Evolutionary conservation across 1,140 invertebrate genomes (phyloP).

Genomic region (Heliconius himera): DNA sequence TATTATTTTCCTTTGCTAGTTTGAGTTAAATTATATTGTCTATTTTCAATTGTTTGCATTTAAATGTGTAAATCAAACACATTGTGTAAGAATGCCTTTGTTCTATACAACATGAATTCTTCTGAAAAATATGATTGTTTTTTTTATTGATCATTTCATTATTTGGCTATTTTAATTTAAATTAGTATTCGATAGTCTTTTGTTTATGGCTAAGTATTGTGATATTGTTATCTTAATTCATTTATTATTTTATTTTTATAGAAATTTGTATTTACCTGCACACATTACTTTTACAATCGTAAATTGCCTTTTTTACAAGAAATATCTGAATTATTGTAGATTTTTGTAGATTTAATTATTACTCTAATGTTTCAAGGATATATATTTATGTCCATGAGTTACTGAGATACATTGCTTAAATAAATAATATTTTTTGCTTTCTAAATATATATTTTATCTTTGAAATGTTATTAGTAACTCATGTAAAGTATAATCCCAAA

Average conservation of each 20-base stretch:
- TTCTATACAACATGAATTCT: conserved; percentile 44
- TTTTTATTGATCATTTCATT: conserved; percentile 30
- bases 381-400: no score
- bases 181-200: neutral
- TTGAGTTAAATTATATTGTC: conserved; percentile 35
- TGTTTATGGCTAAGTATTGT: neutral
- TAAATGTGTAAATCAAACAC: conserved; percentile 35
- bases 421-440: neutral
- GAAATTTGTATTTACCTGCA: neutral
- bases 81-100: conserved; percentile 56
- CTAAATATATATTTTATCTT: neutral
- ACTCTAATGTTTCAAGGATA: conserved; percentile 6
- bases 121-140: conserved; percentile 19
- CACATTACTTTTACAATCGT: neutral
- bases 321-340: neutral
- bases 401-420: no score
- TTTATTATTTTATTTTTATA: neutral
- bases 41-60: conserved; percentile 41
- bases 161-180: neutral
- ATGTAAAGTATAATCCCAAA: conserved; percentile 18
- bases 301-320: neutral
- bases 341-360: neutral
- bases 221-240: neutral
- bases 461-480: neutral
- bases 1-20: conserved; percentile 39